phyloP scores from a whole-genome alignment of 2,113 vertebrate genomes.

The Baryphthengus martii region DNA sequence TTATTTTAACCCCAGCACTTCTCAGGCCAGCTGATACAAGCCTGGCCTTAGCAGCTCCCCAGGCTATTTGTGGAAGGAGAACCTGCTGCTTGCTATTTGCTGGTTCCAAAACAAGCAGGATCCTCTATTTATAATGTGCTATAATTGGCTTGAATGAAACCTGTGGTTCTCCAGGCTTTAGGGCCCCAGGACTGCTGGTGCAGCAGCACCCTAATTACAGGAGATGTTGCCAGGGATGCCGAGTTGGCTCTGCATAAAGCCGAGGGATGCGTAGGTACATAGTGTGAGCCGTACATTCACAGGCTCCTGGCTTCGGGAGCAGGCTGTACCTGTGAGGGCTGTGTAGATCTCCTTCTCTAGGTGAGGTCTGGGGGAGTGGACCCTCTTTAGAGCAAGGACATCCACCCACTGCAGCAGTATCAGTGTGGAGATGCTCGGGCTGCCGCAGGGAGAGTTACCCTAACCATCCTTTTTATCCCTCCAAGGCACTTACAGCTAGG shows the following conservation, averaged over 20 bases:
- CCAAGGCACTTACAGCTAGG: neutral
- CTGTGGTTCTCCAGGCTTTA: neutral
- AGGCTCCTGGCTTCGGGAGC: neutral
- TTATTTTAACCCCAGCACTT: neutral
- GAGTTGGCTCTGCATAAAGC: neutral
- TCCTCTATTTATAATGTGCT: conserved; percentile 36
- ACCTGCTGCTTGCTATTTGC: neutral
- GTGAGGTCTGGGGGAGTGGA: neutral
- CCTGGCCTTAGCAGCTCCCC: neutral
- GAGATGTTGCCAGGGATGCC: neutral
- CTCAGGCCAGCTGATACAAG: neutral
- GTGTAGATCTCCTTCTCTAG: neutral
- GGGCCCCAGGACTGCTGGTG: neutral
- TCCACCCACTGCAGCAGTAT: neutral
- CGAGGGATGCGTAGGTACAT: neutral
- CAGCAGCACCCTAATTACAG: neutral
- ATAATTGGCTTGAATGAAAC: neutral
- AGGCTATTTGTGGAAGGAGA: neutral
- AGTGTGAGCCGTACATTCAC: neutral
- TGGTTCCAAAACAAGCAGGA: neutral
- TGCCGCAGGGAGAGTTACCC: neutral
- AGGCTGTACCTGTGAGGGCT: neutral
- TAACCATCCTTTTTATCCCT: neutral
- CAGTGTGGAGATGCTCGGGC: neutral
- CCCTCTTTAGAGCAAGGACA: neutral